phyloP scores from a whole-genome alignment of 2,113 vertebrate genomes.

The Ancistrus triradiatus region DNA sequence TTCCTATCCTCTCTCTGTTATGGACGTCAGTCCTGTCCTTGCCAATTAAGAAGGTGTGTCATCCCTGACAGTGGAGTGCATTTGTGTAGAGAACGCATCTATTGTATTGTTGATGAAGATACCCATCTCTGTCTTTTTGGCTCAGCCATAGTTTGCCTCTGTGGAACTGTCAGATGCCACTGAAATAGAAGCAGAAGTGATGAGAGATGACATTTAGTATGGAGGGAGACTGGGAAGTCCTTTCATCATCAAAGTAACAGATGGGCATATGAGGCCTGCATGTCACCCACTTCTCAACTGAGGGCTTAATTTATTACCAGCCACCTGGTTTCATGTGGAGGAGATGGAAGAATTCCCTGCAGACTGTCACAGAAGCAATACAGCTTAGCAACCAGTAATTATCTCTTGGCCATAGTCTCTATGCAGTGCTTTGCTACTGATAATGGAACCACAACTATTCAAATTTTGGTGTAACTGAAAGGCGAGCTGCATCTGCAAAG shows the following conservation, averaged over 20 bases:
- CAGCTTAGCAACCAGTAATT: conserved; percentile 8
- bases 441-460: background rate
- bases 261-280: conserved; percentile 33
- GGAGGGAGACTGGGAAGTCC: conserved; percentile 20
- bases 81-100: background rate
- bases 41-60: conserved; percentile 26
- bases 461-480: background rate
- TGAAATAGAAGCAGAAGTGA: background rate
- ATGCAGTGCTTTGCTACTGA: background rate
- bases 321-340: conserved; percentile 20
- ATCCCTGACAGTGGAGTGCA: background rate
- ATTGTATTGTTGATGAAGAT: background rate
- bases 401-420: background rate
- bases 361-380: background rate
- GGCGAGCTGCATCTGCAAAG: background rate
- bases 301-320: conserved; percentile 37
- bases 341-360: background rate
- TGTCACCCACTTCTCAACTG: conserved; percentile 25
- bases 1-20: background rate
- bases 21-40: conserved; percentile 44
- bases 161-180: background rate
- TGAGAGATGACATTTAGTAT: conserved; percentile 14
- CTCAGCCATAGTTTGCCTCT: background rate
- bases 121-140: background rate
- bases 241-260: conserved; percentile 44